Base-by-base conservation (phyloP, 2,888 invertebrate species). In the Philereme transversata region DNA sequence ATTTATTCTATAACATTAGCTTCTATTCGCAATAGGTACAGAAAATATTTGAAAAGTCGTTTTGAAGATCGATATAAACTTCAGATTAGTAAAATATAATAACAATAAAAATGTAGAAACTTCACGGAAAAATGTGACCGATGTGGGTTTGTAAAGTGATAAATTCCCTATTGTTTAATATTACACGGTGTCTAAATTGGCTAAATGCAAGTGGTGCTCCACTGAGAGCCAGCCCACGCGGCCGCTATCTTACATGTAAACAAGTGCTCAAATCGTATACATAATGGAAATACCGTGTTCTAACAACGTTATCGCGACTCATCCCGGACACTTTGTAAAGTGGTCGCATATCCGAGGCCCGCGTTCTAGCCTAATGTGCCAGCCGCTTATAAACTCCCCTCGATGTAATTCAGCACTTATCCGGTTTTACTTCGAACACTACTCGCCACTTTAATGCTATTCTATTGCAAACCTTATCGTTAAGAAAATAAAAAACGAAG, bases 261-360 rank as follows among this genome's bases (percentile, higher is more conserved):
- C 87, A 88, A 87, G 87, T 85, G 85, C 87, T 92, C 89, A 89
- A 90, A 91, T 92, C 90, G 91, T 92, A 92, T 91, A 91, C 91
- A 88, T 92, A 91, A 92, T 92, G 92, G 91, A 89, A 91, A 91
- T 91, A 91, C 90, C 91, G 89, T 92, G 91, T 92, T 90, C 89
- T 87, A 89, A 90, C 89, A 89, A 88, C 88, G 89, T 86, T 90
- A 91, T 91, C 90, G 87, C 89, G 86, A 83, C 88, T 89, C 92
- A 87, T 90, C 89, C 89, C 85, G 89, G 88, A 88, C 91, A 88
- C 86, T 91, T 90, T 89, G 89, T 90, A 89, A 89, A 91, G 90
- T 90, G 90, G 86, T 84, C 86, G 82, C 86, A 85, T 82, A 85
- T 84, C 83, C 86, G 78, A 74, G 80, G 79, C 80, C 74, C 81